A percentile compares a stretch with the other conserved stretches of the same genome.
Conservation (phyloP, 1,140 invertebrate genomes). For the Globodera ellingtonae region DNA sequence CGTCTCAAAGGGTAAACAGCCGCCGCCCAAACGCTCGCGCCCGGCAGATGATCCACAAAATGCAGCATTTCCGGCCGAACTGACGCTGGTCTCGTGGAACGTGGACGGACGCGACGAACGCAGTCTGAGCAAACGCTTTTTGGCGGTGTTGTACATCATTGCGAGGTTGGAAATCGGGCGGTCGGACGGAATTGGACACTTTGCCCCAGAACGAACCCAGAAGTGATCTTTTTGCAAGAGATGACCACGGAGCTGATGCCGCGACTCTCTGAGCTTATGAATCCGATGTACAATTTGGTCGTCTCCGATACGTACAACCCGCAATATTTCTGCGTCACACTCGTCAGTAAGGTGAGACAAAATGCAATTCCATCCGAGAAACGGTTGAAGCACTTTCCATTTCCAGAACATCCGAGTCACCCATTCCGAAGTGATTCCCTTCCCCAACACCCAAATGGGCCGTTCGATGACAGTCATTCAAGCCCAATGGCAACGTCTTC, state of each 20-base stretch:
- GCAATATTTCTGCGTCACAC: conserved; percentile 52
- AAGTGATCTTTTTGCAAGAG: conserved; percentile 74
- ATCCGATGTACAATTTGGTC: conserved; percentile 49
- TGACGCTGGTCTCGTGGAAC: conserved; percentile 71
- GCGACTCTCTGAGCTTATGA: conserved; percentile 58
- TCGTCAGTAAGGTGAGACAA: conserved; percentile 40
- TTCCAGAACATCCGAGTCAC: conserved; percentile 46
- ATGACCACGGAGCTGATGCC: conserved; percentile 68
- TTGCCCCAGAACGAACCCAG: conserved; percentile 69
- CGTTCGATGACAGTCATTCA: conserved; percentile 60
- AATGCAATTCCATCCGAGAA: background rate
- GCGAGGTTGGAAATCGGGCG: conserved; percentile 65
- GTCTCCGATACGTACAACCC: conserved; percentile 27
- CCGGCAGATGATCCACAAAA: background rate
- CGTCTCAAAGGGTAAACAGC: conserved; percentile 3
- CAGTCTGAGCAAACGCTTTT: conserved; percentile 69
- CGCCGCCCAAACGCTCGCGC: background rate
- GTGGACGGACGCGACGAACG: conserved; percentile 72
- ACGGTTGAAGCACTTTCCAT: background rate
- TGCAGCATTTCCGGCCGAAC: conserved; percentile 33
- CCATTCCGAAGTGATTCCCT: conserved; percentile 46
- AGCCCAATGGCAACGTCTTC: conserved; percentile 55
- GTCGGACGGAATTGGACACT: conserved; percentile 6
- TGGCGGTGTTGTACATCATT: conserved; percentile 69
- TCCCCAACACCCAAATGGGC: conserved; percentile 50